phyloP scores from a whole-genome alignment of 2,888 invertebrate species.

The Eristalis pertinax region DNA sequence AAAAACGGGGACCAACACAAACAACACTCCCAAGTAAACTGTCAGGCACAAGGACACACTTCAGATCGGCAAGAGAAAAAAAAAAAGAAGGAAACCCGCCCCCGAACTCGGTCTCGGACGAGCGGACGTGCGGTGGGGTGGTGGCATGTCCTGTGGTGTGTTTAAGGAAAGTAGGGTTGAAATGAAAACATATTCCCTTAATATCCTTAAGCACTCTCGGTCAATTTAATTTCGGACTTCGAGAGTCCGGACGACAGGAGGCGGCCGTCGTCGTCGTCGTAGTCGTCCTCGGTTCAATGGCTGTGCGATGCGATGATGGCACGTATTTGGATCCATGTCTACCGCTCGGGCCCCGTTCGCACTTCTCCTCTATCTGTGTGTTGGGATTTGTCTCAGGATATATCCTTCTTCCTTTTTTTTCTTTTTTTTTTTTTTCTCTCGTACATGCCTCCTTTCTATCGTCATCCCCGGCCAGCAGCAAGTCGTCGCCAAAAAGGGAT shows the following conservation, averaged over 20 bases:
- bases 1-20: not conserved
- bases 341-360: constrained; percentile 11
- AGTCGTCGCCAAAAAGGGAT: constrained; percentile 35
- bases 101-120: not conserved
- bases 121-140: not conserved
- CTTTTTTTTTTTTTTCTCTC: not conserved
- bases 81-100: not conserved
- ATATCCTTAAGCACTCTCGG: constrained; percentile 72
- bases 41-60: not conserved
- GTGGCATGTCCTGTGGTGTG: constrained; percentile 35
- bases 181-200: constrained; percentile 72
- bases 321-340: constrained; percentile 54
- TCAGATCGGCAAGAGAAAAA: not conserved
- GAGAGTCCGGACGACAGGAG: constrained; percentile 13
- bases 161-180: constrained; percentile 67
- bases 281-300: not conserved
- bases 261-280: not conserved
- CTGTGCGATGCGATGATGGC: constrained; percentile 39
- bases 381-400: constrained; percentile 51
- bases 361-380: constrained; percentile 41
- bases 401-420: not conserved
- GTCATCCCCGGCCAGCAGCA: too few relatives aligned
- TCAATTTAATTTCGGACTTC: constrained; percentile 72
- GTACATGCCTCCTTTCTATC: not conserved
- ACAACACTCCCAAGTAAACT: not conserved